phyloP scores from a whole-genome alignment of 2,797 vertebrate genomes.

The Melopsittacus undulatus region DNA sequence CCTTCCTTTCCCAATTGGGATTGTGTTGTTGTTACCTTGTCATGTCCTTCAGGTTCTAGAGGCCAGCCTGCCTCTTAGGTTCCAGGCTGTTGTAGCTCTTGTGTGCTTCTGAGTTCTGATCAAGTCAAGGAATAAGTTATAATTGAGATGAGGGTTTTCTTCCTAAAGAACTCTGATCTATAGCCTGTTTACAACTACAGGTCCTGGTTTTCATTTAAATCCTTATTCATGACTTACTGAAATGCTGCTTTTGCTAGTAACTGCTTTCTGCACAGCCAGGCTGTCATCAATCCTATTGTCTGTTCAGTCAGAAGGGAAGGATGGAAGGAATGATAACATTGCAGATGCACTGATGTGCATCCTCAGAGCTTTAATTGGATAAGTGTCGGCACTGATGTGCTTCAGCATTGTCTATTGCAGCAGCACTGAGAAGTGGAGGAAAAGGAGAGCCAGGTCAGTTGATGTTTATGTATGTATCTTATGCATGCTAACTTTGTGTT shows the following conservation, averaged over 20 bases:
- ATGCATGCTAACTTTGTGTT: background rate
- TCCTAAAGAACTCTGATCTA: background rate
- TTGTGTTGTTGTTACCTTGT: background rate
- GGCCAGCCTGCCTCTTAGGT: background rate
- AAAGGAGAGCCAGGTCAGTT: background rate
- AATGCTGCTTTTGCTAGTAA: background rate
- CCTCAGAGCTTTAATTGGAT: background rate
- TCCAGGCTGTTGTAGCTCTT: background rate
- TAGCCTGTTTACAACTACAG: background rate
- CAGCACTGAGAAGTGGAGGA: background rate
- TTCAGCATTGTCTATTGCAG: background rate
- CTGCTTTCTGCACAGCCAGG: background rate
- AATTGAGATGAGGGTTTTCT: background rate
- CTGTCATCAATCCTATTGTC: background rate
- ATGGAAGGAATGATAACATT: background rate
- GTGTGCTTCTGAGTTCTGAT: background rate
- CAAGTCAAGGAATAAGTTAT: background rate
- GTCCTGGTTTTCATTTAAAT: background rate
- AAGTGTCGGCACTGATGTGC: background rate
- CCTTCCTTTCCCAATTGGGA: background rate
- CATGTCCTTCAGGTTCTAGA: background rate
- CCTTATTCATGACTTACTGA: background rate
- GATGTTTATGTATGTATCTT: background rate
- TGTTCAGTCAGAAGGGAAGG: constrained; percentile 3
- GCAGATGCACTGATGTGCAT: background rate